Evolutionary conservation across 2,888 invertebrate species (phyloP).

Genomic region (Timema podura): DNA sequence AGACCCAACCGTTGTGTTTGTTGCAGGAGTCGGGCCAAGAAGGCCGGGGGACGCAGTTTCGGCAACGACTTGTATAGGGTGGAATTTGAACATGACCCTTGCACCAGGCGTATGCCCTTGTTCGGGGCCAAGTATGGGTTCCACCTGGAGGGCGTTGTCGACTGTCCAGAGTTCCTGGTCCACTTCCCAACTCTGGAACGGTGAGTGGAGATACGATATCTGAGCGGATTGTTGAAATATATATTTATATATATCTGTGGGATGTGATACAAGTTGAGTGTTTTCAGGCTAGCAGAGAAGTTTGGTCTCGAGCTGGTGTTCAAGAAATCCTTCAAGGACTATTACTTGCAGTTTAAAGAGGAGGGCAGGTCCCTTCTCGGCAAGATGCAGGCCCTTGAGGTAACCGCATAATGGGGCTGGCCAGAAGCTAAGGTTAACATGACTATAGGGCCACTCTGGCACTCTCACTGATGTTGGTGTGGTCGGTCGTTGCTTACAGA

Average conservation of each 20-base stretch:
- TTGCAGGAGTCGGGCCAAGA: constrained; percentile 24
- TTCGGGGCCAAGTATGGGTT: constrained; percentile 98
- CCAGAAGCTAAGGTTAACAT: too few species aligned
- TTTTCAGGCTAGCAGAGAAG: constrained; percentile 47
- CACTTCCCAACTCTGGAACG: constrained; percentile 80
- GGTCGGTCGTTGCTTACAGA: constrained; percentile 40
- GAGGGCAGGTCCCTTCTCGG: constrained; percentile 60
- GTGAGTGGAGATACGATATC: constrained; percentile 32
- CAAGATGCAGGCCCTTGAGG: constrained; percentile 75
- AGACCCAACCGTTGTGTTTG: not conserved
- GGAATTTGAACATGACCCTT: constrained; percentile 62
- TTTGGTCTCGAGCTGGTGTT: constrained; percentile 49
- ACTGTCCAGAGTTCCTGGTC: constrained; percentile 98
- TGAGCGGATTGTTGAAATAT: not conserved
- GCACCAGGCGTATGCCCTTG: constrained; percentile 61
- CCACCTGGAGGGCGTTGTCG: constrained; percentile 90
- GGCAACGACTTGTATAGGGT: constrained; percentile 78
- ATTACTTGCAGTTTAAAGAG: constrained; percentile 61
- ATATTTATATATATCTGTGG: not conserved
- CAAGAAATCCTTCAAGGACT: constrained; percentile 66
- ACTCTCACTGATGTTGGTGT: not conserved
- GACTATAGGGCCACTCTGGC: not conserved
- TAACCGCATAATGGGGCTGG: constrained; percentile 27
- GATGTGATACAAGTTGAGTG: not conserved
- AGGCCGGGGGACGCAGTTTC: constrained; percentile 52